phyloP scores from a whole-genome alignment of 2,113 vertebrate species.

The Atractosteus spatula region DNA sequence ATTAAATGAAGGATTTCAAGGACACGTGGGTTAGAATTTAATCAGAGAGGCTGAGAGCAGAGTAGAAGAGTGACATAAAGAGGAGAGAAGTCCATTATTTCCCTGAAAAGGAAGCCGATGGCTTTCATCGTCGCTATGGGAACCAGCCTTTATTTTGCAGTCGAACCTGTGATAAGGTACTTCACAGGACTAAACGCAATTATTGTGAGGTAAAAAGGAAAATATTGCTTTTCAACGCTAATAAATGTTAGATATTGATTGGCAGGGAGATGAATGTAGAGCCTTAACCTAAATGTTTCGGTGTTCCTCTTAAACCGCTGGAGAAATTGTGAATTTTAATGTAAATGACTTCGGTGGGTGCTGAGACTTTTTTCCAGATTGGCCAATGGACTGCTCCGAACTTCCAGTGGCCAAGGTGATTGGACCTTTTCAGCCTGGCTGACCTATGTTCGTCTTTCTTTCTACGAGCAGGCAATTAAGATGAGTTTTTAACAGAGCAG shows the following conservation, averaged over 20 bases:
- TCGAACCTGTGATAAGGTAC: conserved; percentile 74
- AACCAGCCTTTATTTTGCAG: conserved; percentile 66
- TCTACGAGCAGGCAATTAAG: no score
- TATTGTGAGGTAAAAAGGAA: conserved; percentile 66
- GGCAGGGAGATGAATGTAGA: conserved; percentile 46
- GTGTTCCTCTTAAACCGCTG: conserved; percentile 34
- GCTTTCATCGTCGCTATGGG: conserved; percentile 72
- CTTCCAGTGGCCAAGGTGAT: conserved; percentile 7
- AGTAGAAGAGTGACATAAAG: conserved; percentile 69
- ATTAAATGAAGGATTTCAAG: conserved; percentile 65
- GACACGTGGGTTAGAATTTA: conserved; percentile 61
- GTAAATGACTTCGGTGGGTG: conserved; percentile 27
- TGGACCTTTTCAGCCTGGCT: no score
- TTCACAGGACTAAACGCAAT: conserved; percentile 69
- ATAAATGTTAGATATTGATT: conserved; percentile 74
- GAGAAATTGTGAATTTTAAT: conserved; percentile 25
- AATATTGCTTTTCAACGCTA: conserved; percentile 70
- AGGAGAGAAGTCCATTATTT: conserved; percentile 77
- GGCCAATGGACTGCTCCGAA: conserved; percentile 10
- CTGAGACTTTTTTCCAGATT: conserved; percentile 14
- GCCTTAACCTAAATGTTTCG: conserved; percentile 46
- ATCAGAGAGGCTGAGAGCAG: conserved; percentile 65
- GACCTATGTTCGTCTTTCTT: no score
- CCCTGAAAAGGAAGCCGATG: conserved; percentile 74
- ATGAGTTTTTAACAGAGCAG: no score